Conservation (phyloP, 2,113 vertebrate species). For the Dissostichus mawsoni region DNA sequence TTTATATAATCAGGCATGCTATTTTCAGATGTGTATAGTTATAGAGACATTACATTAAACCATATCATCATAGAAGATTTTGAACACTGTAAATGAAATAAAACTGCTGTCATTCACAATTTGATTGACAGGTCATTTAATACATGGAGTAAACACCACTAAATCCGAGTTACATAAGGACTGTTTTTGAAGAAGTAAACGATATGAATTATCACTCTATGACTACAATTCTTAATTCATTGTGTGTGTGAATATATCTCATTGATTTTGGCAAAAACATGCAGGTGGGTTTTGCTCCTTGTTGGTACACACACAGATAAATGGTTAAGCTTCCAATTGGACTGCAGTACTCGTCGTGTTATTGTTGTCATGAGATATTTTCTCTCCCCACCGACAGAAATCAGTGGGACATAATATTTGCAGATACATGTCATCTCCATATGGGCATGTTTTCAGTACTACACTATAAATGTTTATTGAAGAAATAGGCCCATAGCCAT, state of each 20-base stretch:
- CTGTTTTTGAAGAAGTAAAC: not conserved
- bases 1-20: too few species aligned
- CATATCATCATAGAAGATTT: too few species aligned
- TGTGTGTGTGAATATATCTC: not conserved
- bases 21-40: too few species aligned
- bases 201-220: not conserved
- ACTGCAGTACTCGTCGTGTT: not conserved
- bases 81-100: too few species aligned
- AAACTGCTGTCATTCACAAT: not conserved
- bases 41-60: too few species aligned
- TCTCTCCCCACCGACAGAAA: constrained; percentile 8
- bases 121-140: not conserved
- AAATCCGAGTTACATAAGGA: not conserved
- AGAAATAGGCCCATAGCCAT: not conserved
- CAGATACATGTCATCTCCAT: constrained; percentile 29
- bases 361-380: constrained; percentile 13
- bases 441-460: constrained; percentile 31
- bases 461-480: constrained; percentile 46
- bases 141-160: not conserved
- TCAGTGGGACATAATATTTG: constrained; percentile 35
- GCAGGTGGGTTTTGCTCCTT: not conserved
- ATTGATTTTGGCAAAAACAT: not conserved
- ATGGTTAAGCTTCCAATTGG: not conserved
- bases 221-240: not conserved
- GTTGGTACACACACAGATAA: not conserved